Conservation (phyloP, 1,140 invertebrate species). For the Drosophila micromelanica region DNA sequence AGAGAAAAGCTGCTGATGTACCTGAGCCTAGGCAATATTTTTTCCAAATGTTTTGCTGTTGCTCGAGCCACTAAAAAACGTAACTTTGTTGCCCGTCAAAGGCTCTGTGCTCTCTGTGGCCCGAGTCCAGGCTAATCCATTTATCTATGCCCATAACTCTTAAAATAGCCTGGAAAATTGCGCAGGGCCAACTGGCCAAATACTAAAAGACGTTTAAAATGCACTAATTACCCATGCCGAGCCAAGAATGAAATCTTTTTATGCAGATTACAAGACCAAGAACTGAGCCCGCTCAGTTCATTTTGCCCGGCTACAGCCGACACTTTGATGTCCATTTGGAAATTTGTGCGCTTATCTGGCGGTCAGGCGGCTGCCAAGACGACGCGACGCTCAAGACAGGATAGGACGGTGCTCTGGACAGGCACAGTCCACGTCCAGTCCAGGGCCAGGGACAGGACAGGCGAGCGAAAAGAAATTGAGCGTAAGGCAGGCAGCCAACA, state of each 20-base stretch:
- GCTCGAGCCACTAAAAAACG: slow-evolving; percentile 25
- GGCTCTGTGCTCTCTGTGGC: slow-evolving; percentile 10
- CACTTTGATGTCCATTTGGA: slow-evolving; percentile 79
- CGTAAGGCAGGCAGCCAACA: slow-evolving; percentile 76
- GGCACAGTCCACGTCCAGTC: not conserved
- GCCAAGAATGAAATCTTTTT: slow-evolving; percentile 61
- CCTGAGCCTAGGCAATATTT: slow-evolving; percentile 27
- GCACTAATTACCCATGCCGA: slow-evolving; percentile 81
- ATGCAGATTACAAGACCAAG: slow-evolving; percentile 72
- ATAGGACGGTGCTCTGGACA: slow-evolving; percentile 13
- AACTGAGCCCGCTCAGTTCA: slow-evolving; percentile 22
- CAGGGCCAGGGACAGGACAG: not conserved
- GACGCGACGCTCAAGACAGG: slow-evolving; percentile 40
- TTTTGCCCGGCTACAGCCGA: slow-evolving; percentile 46
- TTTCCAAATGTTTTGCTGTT: slow-evolving; percentile 49
- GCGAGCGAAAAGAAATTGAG: slow-evolving; percentile 65
- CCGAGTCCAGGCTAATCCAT: slow-evolving; percentile 70
- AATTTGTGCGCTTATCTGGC: slow-evolving; percentile 80
- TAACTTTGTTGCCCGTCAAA: slow-evolving; percentile 60
- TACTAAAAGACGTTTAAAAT: slow-evolving; percentile 82
- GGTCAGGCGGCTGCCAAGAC: slow-evolving; percentile 65
- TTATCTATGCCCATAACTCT: slow-evolving; percentile 84
- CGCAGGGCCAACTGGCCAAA: slow-evolving; percentile 56
- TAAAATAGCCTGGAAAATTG: slow-evolving; percentile 82
- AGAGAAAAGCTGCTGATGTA: slow-evolving; percentile 5